Percentiles rank a stretch among this genome's conserved stretches.
phyloP scores from a whole-genome alignment of 2,888 invertebrate species.

The Drosophila putrida region DNA sequence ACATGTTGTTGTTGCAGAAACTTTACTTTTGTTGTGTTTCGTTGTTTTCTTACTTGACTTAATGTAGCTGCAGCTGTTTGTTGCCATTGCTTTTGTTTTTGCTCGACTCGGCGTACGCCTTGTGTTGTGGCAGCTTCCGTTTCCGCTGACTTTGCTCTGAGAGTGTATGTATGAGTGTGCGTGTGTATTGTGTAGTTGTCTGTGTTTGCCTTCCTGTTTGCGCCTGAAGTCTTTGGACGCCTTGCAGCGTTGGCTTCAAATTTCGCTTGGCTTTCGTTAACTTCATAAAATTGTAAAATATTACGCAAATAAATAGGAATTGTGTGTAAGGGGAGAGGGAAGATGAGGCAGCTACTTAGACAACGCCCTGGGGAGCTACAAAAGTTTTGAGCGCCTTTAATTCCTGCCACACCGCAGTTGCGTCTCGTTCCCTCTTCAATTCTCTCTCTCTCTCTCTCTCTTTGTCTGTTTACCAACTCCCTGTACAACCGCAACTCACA shows the following conservation, averaged over 20 bases:
- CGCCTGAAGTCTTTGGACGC: conserved; percentile 59
- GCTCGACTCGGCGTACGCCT: conserved; percentile 42
- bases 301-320: conserved; percentile 75
- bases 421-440: no score
- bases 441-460: neutral
- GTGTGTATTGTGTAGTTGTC: conserved; percentile 17
- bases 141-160: conserved; percentile 50
- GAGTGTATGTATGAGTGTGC: neutral
- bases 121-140: conserved; percentile 69
- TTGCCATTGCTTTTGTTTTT: conserved; percentile 73
- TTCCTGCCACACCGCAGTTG: conserved; percentile 28
- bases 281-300: conserved; percentile 80
- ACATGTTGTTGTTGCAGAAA: conserved; percentile 29
- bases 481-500: conserved; percentile 53
- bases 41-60: conserved; percentile 50
- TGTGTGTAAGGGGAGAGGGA: conserved; percentile 14
- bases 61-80: conserved; percentile 66
- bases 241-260: conserved; percentile 47
- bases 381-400: conserved; percentile 64
- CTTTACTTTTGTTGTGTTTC: conserved; percentile 31
- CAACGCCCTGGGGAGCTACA: conserved; percentile 32
- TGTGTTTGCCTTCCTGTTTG: conserved; percentile 65
- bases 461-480: neutral
- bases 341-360: conserved; percentile 65
- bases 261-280: conserved; percentile 61